Evolutionary conservation across 2,113 vertebrate species (phyloP).

Genomic region (Alexandromys fortis): DNA sequence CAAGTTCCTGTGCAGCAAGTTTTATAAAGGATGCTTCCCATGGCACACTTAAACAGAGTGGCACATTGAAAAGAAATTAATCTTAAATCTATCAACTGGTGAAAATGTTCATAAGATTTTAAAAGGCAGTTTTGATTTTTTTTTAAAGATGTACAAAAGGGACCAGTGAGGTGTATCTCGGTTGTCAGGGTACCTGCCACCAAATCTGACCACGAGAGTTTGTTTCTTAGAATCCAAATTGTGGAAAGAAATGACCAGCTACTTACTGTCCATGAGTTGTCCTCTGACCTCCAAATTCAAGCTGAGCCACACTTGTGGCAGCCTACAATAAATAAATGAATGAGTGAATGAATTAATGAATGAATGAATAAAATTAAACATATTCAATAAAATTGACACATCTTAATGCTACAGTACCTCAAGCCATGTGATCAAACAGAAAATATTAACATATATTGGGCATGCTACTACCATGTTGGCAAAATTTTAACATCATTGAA

Average conservation of each 20-base stretch:
- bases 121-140: not conserved
- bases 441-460: not conserved
- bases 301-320: not conserved
- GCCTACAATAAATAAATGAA: no score
- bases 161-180: not conserved
- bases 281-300: not conserved
- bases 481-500: constrained; percentile 39
- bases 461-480: not conserved
- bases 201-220: not conserved
- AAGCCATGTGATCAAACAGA: not conserved
- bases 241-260: not conserved
- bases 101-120: not conserved
- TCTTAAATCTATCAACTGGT: constrained; percentile 28
- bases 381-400: not conserved
- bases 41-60: not conserved
- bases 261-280: not conserved
- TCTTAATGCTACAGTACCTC: not conserved
- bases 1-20: not conserved
- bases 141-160: not conserved
- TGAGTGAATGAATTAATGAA: not conserved
- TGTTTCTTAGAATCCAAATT: not conserved
- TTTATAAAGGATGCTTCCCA: not conserved
- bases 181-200: not conserved
- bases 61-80: not conserved
- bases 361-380: not conserved